Base-by-base conservation (phyloP, 2,888 invertebrate genomes). In the Volucella zonaria region DNA sequence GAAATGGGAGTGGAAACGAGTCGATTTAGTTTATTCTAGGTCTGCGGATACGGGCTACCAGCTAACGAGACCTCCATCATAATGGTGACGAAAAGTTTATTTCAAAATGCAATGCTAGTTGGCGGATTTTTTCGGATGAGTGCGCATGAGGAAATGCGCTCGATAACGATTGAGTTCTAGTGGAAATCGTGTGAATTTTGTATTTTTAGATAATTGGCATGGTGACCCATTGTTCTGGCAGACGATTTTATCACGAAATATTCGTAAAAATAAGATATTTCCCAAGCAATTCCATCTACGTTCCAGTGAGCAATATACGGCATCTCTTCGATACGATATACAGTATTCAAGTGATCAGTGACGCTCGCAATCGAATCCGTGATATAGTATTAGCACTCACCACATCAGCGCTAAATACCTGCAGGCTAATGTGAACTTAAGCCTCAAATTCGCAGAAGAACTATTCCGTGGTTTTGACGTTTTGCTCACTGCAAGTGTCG, bases 101-200 rank as follows among this genome's bases (percentile, higher is more conserved):
- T 42, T 23, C 23, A 23, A 51, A 42, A 31, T 76, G 68, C 76
- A 76, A 76, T 76, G 76, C 68, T 76, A 68, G 67, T 76, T 52
- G 68, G 59, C 14, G 52, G 68, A 31, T 31, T 59, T 76, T 68
- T 45, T 38, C 61, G 59, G 76, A 76, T 76, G 76, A 54, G 45
- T 76, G 67, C 68, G 61, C 68, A 61, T 40, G 59, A 15, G 67
- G 66, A 58, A 75, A 76, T 68, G 58, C 56, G 73, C 62, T 42
- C 10, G 31, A 45, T 31, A 31, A 9, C 61, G 43, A 52, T 45
- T 52, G 52, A 61, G 62, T 15, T 54, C 45, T 54, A 31, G 42
- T 43, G 43, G 23, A 38, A 42, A 70, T 59, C 51, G 43, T 68
- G 14, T 15, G 4, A 59, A 15, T 31, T 31, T 31, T 38, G 1